phyloP scores from a whole-genome alignment of 2,888 invertebrate genomes.

The Apamea sordens region DNA sequence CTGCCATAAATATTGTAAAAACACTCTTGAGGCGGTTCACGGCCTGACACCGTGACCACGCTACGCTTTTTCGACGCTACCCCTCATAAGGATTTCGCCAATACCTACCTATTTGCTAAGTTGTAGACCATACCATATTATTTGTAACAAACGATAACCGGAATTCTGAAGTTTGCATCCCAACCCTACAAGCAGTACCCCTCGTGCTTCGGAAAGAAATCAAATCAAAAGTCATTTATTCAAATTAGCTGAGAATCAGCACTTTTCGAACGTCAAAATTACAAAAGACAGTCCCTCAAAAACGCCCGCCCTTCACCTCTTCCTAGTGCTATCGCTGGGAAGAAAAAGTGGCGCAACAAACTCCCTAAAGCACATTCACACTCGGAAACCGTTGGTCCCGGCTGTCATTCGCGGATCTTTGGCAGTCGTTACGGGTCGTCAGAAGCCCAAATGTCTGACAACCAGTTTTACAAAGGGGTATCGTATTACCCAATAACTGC shows the following conservation, averaged over 20 bases:
- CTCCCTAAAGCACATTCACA: too few relatives aligned
- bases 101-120: neutral
- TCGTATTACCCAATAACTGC: neutral
- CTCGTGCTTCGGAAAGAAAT: neutral
- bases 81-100: neutral
- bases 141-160: neutral
- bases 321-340: too few relatives aligned
- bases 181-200: neutral
- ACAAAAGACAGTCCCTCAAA: too few relatives aligned
- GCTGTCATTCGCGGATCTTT: neutral
- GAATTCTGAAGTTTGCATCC: neutral
- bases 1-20: neutral
- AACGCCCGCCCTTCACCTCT: too few relatives aligned
- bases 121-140: neutral
- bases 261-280: too few relatives aligned
- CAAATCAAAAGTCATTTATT: too few relatives aligned
- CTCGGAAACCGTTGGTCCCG: too few relatives aligned
- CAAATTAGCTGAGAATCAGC: too few relatives aligned
- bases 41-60: neutral
- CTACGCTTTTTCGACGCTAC: neutral
- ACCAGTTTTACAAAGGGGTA: neutral
- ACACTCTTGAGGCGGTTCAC: too few relatives aligned
- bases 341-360: too few relatives aligned
- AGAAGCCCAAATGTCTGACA: neutral
- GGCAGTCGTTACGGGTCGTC: neutral